A percentile compares a stretch with the other conserved stretches of the same genome.
Evolutionary conservation across 2,113 vertebrate species (phyloP).

Genomic region (Condylura cristata): DNA sequence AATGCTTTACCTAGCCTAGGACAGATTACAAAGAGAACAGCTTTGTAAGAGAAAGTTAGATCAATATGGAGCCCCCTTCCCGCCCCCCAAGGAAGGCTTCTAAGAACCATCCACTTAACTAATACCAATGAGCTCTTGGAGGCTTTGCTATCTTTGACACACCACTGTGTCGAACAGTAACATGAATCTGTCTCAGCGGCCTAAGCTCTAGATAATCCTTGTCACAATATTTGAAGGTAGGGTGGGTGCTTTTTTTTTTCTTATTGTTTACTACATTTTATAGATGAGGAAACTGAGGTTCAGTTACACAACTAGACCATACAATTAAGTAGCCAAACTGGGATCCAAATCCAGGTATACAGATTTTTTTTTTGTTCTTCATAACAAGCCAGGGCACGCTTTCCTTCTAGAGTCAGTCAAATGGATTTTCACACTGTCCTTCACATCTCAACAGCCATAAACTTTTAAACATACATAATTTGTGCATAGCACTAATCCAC

Average conservation of each 20-base stretch:
- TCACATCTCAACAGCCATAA: not conserved
- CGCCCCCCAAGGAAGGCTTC: not conserved
- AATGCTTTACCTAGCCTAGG: not conserved
- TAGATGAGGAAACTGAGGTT: not conserved
- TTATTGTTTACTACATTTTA: not conserved
- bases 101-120: fast-evolving
- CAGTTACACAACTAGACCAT: not conserved
- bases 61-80: not conserved
- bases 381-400: not conserved
- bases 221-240: not conserved
- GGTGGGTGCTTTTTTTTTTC: not conserved
- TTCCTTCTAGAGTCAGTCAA: not conserved
- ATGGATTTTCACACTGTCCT: not conserved
- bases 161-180: no score
- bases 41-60: not conserved
- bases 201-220: not conserved
- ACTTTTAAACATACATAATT: not conserved
- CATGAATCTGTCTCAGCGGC: not conserved
- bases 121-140: no score
- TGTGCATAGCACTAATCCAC: not conserved
- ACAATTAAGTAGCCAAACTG: not conserved
- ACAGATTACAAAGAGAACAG: not conserved
- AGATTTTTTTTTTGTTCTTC: not conserved
- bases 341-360: not conserved
- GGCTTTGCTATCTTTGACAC: not conserved